Conservation (phyloP, 2,797 vertebrate species). For the Lindbergichthys nudifrons region DNA sequence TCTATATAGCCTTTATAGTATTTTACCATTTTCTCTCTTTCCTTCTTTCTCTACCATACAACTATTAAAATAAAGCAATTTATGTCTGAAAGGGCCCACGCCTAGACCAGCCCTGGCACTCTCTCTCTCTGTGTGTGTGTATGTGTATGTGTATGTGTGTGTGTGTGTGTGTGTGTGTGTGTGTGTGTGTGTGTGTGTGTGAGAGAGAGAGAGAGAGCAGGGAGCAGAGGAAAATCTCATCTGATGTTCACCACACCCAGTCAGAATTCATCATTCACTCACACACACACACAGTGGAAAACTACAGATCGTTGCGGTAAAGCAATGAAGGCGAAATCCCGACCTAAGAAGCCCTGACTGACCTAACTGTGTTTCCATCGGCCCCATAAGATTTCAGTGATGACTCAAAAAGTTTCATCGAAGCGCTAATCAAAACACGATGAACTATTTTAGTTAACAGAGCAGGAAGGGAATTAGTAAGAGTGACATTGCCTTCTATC, state of each 20-base stretch:
- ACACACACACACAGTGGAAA: conserved; percentile 73
- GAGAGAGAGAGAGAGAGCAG: conserved; percentile 53
- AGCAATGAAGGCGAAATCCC: conserved; percentile 72
- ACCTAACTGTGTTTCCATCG: conserved; percentile 72
- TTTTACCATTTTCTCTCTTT: conserved; percentile 60
- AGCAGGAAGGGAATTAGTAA: background rate
- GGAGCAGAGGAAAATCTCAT: conserved; percentile 83
- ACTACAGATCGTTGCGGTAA: conserved; percentile 79
- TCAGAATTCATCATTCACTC: conserved; percentile 77
- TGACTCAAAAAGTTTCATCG: conserved; percentile 22
- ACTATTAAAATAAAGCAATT: conserved; percentile 86
- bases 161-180: conserved; percentile 22
- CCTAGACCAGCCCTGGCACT: conserved; percentile 81
- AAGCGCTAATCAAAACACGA: background rate
- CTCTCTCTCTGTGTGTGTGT: conserved; percentile 30
- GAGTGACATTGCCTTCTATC: background rate
- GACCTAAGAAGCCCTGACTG: conserved; percentile 65
- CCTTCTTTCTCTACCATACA: conserved; percentile 69
- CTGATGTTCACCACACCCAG: conserved; percentile 85
- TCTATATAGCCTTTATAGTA: conserved; percentile 54
- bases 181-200: conserved; percentile 6
- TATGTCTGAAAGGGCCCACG: conserved; percentile 81
- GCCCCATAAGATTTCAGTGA: conserved; percentile 23
- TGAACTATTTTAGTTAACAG: background rate
- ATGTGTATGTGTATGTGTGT: conserved; percentile 34